Evolutionary conservation across 2,113 vertebrate species (phyloP).

Genomic region (Campylomormyrus tamandua): DNA sequence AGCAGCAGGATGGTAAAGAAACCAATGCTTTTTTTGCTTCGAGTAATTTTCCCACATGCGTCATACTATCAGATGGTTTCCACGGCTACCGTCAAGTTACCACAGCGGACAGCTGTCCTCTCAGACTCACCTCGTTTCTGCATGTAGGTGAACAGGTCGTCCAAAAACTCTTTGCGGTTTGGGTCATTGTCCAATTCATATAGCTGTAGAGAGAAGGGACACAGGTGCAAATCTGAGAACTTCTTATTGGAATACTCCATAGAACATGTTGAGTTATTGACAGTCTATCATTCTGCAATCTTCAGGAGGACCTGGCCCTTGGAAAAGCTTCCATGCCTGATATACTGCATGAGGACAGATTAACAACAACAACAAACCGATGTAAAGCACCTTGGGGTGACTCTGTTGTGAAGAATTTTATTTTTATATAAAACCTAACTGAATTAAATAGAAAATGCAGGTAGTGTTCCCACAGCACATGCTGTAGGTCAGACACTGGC

Average conservation of each 20-base stretch:
- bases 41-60: not conserved
- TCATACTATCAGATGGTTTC: not conserved
- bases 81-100: not conserved
- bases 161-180: constrained; percentile 90
- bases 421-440: not conserved
- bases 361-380: not conserved
- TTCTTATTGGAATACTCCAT: not conserved
- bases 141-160: constrained; percentile 95
- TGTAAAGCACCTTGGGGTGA: not conserved
- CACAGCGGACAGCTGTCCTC: not conserved
- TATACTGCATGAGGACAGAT: not conserved
- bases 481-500: not conserved
- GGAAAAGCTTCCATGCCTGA: not conserved
- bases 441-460: not conserved
- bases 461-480: not conserved
- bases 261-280: not conserved
- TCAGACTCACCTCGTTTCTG: constrained; percentile 81
- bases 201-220: constrained; percentile 57
- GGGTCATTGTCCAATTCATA: constrained; percentile 91
- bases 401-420: no score
- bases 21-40: not conserved
- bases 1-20: not conserved
- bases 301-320: not conserved
- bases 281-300: not conserved
- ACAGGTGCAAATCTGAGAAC: not conserved